Evolutionary conservation across 2,888 invertebrate species (phyloP).

Genomic region (Napeogenes inachia): DNA sequence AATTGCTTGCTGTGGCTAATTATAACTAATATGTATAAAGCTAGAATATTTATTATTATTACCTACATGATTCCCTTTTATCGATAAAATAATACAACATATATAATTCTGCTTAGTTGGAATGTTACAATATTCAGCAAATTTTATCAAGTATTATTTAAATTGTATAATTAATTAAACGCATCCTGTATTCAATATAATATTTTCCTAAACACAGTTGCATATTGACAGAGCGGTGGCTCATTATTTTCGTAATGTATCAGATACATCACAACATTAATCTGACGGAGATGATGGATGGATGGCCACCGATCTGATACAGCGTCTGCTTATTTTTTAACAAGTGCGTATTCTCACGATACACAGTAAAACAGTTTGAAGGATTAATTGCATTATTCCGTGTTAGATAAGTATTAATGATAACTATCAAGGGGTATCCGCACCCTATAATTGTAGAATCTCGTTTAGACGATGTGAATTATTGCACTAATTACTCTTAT

Average conservation of each 20-base stretch:
- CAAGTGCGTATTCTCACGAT: slow-evolving; percentile 71
- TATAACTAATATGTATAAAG: too few relatives aligned
- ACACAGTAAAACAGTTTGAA: slow-evolving; percentile 59
- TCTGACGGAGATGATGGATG: slow-evolving; percentile 66
- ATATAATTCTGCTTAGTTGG: not conserved
- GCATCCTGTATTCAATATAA: not conserved
- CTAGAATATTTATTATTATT: not conserved
- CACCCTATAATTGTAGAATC: slow-evolving; percentile 69
- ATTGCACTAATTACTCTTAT: slow-evolving; percentile 52
- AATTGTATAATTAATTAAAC: slow-evolving; percentile 4
- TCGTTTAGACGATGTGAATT: slow-evolving; percentile 62
- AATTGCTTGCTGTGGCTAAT: not conserved
- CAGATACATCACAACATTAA: slow-evolving; percentile 65
- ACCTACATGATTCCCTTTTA: not conserved
- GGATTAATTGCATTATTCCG: slow-evolving; percentile 74
- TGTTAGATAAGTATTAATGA: slow-evolving; percentile 70
- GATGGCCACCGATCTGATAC: slow-evolving; percentile 46
- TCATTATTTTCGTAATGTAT: slow-evolving; percentile 41
- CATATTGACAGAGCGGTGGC: slow-evolving; percentile 20
- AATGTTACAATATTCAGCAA: too few relatives aligned
- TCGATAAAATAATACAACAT: not conserved
- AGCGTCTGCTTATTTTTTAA: slow-evolving; percentile 59
- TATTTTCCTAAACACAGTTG: slow-evolving; percentile 16
- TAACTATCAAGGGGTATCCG: slow-evolving; percentile 54
- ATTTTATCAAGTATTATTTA: not conserved